These are phyloP conservation scores for Lithodes maja DNA, from an alignment of 2,888 invertebrate species.

Conservation along the genomic window DNA sequence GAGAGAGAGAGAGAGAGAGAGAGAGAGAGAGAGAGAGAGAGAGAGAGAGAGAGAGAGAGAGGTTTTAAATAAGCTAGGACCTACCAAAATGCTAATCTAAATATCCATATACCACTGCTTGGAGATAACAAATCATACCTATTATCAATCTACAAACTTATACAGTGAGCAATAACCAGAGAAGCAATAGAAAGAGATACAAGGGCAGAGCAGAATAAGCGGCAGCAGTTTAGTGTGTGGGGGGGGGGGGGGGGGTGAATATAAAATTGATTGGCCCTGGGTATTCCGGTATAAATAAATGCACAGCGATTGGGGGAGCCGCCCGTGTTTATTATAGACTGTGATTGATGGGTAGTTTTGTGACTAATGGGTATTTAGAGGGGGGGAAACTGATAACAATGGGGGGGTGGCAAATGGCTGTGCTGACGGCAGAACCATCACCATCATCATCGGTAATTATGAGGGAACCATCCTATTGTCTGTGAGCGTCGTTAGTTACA, in stretches of 20 bases:
- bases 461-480: slow-evolving; percentile 34
- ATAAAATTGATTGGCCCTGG: slow-evolving; percentile 45
- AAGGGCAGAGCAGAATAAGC: neutral
- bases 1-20: slow-evolving; percentile 24
- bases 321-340: slow-evolving; percentile 38
- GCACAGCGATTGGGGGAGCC: slow-evolving; percentile 41
- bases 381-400: slow-evolving; percentile 5
- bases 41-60: neutral
- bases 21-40: slow-evolving; percentile 32
- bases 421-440: neutral
- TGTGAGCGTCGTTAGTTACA: slow-evolving; percentile 28
- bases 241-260: slow-evolving; percentile 12
- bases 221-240: neutral
- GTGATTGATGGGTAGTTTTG: slow-evolving; percentile 47
- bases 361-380: slow-evolving; percentile 50
- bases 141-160: too few relatives aligned
- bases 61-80: too few relatives aligned
- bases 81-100: too few relatives aligned
- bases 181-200: neutral
- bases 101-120: too few relatives aligned
- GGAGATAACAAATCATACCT: neutral
- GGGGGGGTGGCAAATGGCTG: slow-evolving; percentile 29
- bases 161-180: neutral
- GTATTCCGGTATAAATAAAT: slow-evolving; percentile 39
- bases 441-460: slow-evolving; percentile 40